Evolutionary conservation across 2,888 invertebrate species (phyloP), one percentile per base, ranked within the genome.

Genomic region (Himalopsyche anomala): DNA sequence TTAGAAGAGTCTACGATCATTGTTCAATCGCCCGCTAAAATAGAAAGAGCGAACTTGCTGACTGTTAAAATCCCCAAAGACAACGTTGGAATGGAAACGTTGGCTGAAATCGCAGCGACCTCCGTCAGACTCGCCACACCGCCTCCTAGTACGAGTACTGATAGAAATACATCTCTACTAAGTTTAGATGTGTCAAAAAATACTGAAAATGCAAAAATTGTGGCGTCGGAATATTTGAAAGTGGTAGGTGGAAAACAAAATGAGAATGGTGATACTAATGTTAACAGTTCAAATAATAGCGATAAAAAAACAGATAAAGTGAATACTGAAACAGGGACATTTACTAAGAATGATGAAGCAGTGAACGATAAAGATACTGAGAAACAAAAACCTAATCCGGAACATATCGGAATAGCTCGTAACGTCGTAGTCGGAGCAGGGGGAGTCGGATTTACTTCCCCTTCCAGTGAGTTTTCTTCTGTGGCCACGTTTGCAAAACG

Each of bases 341-440:
- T 89, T 88, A 40, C 36, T 8, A 88, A 89, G 85, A 88, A 89
- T 11, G 93, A 93, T 82, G 92, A 93, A 86, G 87, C 90, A n/a
- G 91, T 90, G 83, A 87, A 89, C 86, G 91, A 88, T 51, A 90
- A 91, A 12, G 93, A 93, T 87, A 89, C 91, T 2, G 92, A 93
- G 86, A 89, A 91, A 54, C 89, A 91, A 62, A 92, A 92, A 90
- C 87, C 92, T 84, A 89, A 91, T 42, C 89, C 91, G 87, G 93
- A 93, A 83, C 93, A 93, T 88, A 92, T 93, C 88, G 92, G 93
- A 69, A 91, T 94, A 11, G 94, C 94, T 0, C 91, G 94, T 87
- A 94, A 94, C 90, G 94, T 94, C 89, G 94, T 95, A 4, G 95
- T 95, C 62, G 94, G 94, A 15, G 94, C 94, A 87, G 95, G 95